Evolutionary conservation across 2,888 invertebrate species (phyloP).

Genomic region (Glyphotaelius pellucidus): DNA sequence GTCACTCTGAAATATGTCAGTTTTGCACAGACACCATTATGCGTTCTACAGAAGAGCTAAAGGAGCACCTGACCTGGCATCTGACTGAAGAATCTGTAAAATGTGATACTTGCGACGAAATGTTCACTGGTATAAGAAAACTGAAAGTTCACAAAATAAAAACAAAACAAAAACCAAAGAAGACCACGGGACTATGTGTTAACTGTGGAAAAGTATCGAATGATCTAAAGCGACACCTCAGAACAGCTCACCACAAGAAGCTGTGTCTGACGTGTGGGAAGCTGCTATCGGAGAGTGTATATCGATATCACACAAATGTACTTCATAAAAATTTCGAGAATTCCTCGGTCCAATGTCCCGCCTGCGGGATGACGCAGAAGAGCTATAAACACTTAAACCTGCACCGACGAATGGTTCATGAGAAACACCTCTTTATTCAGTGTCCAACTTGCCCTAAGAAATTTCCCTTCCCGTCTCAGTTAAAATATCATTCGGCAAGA

Average conservation of each 20-base stretch:
- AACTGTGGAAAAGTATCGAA: conserved; percentile 25
- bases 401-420: no score
- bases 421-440: not conserved
- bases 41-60: not conserved
- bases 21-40: not conserved
- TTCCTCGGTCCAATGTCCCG: not conserved
- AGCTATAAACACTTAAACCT: not conserved
- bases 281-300: not conserved
- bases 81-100: not conserved
- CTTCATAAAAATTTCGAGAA: no score
- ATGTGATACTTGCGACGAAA: conserved; percentile 33
- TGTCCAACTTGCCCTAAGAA: conserved; percentile 35
- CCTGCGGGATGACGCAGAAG: not conserved
- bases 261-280: conserved; percentile 44
- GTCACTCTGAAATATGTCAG: conserved; percentile 3
- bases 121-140: conserved; percentile 21
- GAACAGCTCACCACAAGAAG: not conserved
- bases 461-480: not conserved
- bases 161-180: not conserved
- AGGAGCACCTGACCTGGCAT: conserved; percentile 38
- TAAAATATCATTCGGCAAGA: no score
- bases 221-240: not conserved
- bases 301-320: not conserved
- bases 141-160: not conserved
- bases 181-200: conserved; percentile 1